These are phyloP conservation scores for Microplitis deprimator DNA, from an alignment of 2,888 invertebrate species.

Conservation along the genomic window DNA sequence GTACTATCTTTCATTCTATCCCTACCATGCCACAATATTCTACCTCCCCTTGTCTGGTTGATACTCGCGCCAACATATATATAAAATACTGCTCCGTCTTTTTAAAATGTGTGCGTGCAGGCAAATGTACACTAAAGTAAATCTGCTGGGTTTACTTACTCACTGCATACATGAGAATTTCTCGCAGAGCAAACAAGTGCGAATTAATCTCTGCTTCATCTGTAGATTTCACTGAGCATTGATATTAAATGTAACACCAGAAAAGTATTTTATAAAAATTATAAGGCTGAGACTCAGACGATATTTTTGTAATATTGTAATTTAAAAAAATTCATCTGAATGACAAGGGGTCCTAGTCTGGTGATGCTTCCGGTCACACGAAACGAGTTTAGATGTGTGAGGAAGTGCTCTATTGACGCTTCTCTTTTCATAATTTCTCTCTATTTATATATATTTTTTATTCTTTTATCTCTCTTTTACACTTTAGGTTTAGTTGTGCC, in stretches of 20 bases:
- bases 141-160: background rate
- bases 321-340: background rate
- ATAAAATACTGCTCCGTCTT: background rate
- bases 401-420: conserved; percentile 33
- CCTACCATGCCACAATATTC: background rate
- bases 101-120: background rate
- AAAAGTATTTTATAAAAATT: too few relatives aligned
- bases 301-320: background rate
- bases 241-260: too few relatives aligned
- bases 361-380: conserved; percentile 47
- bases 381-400: conserved; percentile 33
- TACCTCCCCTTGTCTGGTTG: conserved; percentile 32
- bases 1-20: conserved; percentile 18
- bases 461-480: background rate
- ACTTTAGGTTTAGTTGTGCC: background rate
- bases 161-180: conserved; percentile 19
- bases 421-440: conserved; percentile 9
- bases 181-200: conserved; percentile 26
- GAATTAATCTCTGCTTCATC: background rate
- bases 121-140: background rate
- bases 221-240: background rate
- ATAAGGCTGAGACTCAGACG: too few relatives aligned
- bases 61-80: conserved; percentile 24
- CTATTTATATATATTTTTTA: background rate
- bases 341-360: background rate